Evolutionary conservation across 2,113 vertebrate species (phyloP).

Genomic region (Recurvirostra avosetta): DNA sequence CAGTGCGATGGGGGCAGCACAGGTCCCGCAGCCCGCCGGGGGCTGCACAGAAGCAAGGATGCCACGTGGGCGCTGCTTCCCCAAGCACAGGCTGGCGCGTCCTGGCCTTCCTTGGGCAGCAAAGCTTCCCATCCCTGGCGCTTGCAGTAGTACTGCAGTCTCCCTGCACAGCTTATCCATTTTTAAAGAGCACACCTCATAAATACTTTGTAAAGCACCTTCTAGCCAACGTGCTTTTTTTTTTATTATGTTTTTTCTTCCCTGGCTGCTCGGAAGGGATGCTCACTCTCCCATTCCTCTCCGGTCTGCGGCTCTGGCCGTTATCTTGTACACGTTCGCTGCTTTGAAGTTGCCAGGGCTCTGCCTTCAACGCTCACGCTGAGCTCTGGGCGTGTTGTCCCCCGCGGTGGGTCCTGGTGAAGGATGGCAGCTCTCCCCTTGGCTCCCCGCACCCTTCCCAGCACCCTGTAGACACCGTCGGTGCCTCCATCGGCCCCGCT

Average conservation of each 20-base stretch:
- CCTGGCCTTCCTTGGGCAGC: not conserved
- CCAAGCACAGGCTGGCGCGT: not conserved
- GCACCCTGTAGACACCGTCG: not conserved
- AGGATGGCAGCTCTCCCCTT: not conserved
- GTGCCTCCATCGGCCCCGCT: accelerated
- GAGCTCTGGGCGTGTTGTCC: not conserved
- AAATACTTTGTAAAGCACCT: slow-evolving; percentile 62
- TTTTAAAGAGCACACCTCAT: slow-evolving; percentile 55
- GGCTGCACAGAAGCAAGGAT: not conserved
- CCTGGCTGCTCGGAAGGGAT: not conserved
- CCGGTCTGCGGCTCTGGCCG: not conserved
- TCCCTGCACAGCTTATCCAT: slow-evolving; percentile 42
- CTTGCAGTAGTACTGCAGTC: not conserved
- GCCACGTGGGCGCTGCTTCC: accelerated
- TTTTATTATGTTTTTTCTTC: not conserved
- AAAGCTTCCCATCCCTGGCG: not conserved
- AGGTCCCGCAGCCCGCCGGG: not conserved
- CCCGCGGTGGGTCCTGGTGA: accelerated
- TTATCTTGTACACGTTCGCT: not conserved
- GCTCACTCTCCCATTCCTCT: not conserved
- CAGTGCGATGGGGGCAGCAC: accelerated
- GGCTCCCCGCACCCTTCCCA: accelerated
- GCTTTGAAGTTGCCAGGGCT: not conserved
- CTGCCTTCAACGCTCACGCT: not conserved
- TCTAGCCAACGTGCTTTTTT: slow-evolving; percentile 27